Conservation (phyloP, 37 sponge, comb jelly and placozoan genomes). For the Petrosia ficiformis region DNA sequence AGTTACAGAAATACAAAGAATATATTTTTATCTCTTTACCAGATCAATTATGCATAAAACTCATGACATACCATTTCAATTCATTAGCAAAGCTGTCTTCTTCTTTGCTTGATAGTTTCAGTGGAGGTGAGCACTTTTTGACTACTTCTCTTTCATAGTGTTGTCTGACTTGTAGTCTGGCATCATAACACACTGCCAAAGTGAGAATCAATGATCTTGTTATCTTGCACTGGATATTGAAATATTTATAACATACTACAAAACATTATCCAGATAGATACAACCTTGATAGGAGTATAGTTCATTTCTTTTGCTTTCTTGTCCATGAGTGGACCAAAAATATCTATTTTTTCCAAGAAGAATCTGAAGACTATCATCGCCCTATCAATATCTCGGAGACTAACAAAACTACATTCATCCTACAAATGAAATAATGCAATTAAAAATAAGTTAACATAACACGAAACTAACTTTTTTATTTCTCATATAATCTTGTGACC, state of each 20-base stretch:
- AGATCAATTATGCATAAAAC: too few species aligned
- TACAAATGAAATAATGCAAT: not conserved
- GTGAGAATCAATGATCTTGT: constrained; percentile 27
- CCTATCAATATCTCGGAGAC: constrained; percentile 78
- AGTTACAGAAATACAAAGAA: not conserved
- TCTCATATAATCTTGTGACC: constrained; percentile 77
- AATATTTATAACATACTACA: not conserved
- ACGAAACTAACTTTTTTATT: constrained; percentile 34
- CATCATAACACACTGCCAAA: constrained; percentile 51
- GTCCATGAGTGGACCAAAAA: not conserved
- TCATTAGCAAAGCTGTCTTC: constrained; percentile 25
- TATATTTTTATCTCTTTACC: not conserved
- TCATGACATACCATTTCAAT: constrained; percentile 10
- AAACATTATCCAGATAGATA: not conserved
- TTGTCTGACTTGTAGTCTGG: constrained; percentile 35
- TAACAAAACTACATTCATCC: constrained; percentile 88
- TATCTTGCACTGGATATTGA: not conserved
- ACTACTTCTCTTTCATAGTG: constrained; percentile 52
- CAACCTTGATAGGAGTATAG: not conserved
- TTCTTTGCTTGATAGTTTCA: constrained; percentile 34
- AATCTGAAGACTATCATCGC: constrained; percentile 76
- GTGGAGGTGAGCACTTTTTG: too few species aligned
- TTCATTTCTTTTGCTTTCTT: not conserved
- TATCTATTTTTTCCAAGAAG: constrained; percentile 40
- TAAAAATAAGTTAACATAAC: not conserved